Evolutionary conservation across 2,113 vertebrate species (phyloP), one percentile per base, ranked within the genome.

Genomic region (Scalopus aquaticus): DNA sequence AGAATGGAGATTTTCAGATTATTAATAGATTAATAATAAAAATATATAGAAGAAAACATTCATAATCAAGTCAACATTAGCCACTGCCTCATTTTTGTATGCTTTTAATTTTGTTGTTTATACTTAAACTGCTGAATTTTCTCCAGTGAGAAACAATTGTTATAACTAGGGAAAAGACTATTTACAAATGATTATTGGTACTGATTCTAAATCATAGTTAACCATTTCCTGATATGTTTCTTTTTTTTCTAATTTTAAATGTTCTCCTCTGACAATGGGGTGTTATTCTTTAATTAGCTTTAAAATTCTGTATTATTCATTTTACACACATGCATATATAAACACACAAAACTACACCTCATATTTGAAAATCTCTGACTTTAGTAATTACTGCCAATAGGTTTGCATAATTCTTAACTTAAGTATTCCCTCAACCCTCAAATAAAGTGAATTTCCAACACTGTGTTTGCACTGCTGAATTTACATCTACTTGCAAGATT

Each of bases 31-130:
- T 51, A 51, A 51, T 51, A 49, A 49, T 17, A 84, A 56, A 67
- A 84, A 84, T 74, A 11, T 62, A 42, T 74, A 46, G 35, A 91
- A 88, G 26, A 72, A 78, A 89, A 73, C 10, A 54, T 35, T 12
- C 7, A 62, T 56, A 3, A 93, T 24, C 67, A 69, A 77, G 58
- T 24, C 46, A 70, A 88, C 26, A 10, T 72, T 77, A 62, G 32
- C 28, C 12, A 72, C 42, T 10, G 15, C n/a, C 90, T 24, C 22
- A 83, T 74, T 88, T 92, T 62, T 90, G 49, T 69, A 35, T 88
- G 72, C 35, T 95, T 88, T 72, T 39, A 81, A 72, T 88, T 94
- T 76, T 96, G 35, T 82, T 70, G 58, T 72, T 88, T 80, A 37
- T 19, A 65, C 54, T 84, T 65, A 82, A 80, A 85, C 28, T 81